These are phyloP conservation scores for Chamaetylas fuelleborni DNA, from an alignment of 2,113 vertebrate species.

Conservation along the genomic window DNA sequence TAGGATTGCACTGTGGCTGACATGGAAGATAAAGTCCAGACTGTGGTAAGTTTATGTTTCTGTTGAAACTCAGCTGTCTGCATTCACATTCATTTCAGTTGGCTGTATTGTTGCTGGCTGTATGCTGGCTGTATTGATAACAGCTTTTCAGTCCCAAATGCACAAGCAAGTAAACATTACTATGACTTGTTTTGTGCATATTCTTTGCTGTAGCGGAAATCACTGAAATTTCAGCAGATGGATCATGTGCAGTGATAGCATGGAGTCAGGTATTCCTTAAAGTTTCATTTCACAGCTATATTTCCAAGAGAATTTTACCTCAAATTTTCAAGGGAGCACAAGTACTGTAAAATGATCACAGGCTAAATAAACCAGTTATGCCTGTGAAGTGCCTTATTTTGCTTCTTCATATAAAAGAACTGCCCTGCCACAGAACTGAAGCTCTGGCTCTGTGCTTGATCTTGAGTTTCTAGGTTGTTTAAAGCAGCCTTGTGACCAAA, in stretches of 20 bases:
- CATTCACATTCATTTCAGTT: background rate
- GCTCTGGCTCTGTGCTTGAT: background rate
- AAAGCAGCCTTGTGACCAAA: constrained; percentile 20
- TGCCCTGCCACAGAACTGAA: background rate
- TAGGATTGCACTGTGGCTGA: constrained; percentile 92
- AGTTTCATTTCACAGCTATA: background rate
- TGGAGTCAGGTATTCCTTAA: background rate
- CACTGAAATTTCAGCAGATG: background rate
- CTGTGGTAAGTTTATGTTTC: constrained; percentile 85
- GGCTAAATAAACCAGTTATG: background rate
- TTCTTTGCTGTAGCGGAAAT: background rate
- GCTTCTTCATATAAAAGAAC: background rate
- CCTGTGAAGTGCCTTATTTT: background rate
- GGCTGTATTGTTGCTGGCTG: too few relatives aligned
- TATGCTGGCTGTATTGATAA: background rate
- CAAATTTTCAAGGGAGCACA: background rate
- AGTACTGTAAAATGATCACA: background rate
- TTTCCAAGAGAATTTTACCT: background rate
- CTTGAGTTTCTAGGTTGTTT: constrained; percentile 4
- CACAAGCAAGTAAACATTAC: background rate
- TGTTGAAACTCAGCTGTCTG: background rate
- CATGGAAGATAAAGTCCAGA: constrained; percentile 97
- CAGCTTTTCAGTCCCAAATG: background rate
- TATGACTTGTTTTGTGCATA: background rate
- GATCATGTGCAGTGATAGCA: background rate